These are phyloP conservation scores for Pogonocichla stellata DNA, from an alignment of 2,113 vertebrate genomes.

Conservation along the genomic window DNA sequence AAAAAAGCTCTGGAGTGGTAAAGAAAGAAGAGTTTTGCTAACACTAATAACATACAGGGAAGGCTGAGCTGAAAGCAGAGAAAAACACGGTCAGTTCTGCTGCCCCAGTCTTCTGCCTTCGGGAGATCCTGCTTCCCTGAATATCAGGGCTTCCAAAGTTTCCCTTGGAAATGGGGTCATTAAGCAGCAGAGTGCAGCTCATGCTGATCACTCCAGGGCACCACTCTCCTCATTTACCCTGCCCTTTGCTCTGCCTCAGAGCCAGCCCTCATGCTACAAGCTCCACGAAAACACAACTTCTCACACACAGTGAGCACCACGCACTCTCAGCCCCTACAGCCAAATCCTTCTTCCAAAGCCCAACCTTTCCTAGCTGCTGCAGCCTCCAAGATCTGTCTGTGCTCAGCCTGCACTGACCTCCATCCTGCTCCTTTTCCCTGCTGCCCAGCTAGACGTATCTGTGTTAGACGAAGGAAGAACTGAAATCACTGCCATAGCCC, in stretches of 20 bases:
- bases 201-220: not conserved
- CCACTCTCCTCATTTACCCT: not conserved
- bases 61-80: not conserved
- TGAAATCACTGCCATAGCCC: not conserved
- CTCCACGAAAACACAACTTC: not conserved
- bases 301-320: not conserved
- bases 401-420: not conserved
- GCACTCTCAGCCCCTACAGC: not conserved
- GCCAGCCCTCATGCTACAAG: not conserved
- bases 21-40: not conserved
- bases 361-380: not conserved
- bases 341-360: not conserved
- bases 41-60: accelerated
- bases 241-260: not conserved
- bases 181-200: not conserved
- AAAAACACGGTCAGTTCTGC: not conserved
- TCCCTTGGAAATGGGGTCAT: not conserved
- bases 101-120: not conserved
- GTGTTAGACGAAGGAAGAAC: not conserved
- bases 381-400: accelerated
- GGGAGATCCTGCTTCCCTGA: not conserved
- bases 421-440: not conserved
- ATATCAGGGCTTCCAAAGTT: not conserved
- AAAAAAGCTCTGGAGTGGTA: not conserved
- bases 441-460: not conserved